These are phyloP conservation scores for Scrobipalpa atriplicella DNA, from an alignment of 2,888 invertebrate species.

Conservation along the genomic window DNA sequence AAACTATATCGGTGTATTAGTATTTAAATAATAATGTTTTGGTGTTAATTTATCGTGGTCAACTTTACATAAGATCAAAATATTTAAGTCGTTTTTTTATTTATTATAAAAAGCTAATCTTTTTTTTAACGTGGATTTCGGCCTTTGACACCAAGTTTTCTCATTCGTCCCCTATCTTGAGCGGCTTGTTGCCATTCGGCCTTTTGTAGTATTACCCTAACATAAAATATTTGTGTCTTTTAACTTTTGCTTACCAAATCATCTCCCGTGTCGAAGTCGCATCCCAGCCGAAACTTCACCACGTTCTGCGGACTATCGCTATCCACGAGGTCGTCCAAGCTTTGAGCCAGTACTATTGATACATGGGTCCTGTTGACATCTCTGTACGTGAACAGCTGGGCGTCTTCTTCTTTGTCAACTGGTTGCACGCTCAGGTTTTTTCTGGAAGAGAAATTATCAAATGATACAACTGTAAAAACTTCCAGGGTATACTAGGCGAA, in stretches of 20 bases:
- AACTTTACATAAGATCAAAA: not conserved
- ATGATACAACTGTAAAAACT: not conserved
- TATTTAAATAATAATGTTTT: not conserved
- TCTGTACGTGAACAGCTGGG: slow-evolving; percentile 87
- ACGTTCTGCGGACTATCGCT: slow-evolving; percentile 90
- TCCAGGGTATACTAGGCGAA: no score
- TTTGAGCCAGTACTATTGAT: slow-evolving; percentile 88
- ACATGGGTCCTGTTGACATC: slow-evolving; percentile 91
- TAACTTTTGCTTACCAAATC: slow-evolving; percentile 86
- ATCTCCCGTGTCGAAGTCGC: slow-evolving; percentile 86
- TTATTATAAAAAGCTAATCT: no score
- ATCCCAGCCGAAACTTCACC: slow-evolving; percentile 91
- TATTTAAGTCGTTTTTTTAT: no score
- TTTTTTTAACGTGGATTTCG: no score
- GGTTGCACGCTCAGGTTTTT: slow-evolving; percentile 87
- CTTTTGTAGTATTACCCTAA: no score
- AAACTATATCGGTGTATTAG: not conserved
- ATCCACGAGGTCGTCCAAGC: slow-evolving; percentile 91
- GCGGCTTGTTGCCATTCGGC: no score
- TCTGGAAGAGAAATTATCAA: slow-evolving; percentile 51
- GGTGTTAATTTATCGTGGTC: not conserved
- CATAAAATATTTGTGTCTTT: no score
- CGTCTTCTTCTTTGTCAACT: slow-evolving; percentile 87
- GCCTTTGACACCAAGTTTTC: no score
- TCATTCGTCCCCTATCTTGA: no score